These are phyloP conservation scores for Garra rufa DNA, from an alignment of 2,113 vertebrate species.

Conservation along the genomic window DNA sequence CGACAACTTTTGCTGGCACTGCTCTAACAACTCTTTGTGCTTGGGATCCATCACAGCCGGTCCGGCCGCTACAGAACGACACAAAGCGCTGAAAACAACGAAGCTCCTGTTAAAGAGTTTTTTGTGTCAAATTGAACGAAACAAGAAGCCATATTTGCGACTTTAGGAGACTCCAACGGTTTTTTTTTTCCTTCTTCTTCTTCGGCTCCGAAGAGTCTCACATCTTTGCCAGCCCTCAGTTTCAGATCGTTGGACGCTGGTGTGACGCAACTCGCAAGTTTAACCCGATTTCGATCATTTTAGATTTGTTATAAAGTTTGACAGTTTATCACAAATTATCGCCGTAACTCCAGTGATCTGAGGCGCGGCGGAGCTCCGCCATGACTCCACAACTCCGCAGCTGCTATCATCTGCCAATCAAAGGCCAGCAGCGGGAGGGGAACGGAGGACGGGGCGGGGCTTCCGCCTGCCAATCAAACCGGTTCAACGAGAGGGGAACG, in stretches of 20 bases:
- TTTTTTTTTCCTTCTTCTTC: conserved; percentile 51
- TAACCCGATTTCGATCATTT: conserved; percentile 18
- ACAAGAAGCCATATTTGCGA: conserved; percentile 87
- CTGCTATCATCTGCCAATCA: conserved; percentile 74
- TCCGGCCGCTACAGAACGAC: conserved; percentile 51
- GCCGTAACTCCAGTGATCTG: conserved; percentile 58
- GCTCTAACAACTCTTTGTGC: conserved; percentile 88
- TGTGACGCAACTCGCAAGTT: conserved; percentile 21
- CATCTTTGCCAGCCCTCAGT: conserved; percentile 54
- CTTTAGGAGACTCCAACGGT: conserved; percentile 40
- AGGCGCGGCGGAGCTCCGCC: conserved; percentile 71
- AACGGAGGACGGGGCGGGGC: conserved; percentile 72
- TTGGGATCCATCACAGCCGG: conserved; percentile 85
- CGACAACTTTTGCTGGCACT: conserved; percentile 86
- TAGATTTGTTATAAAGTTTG: conserved; percentile 54
- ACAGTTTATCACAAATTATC: conserved; percentile 61
- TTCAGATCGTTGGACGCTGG: conserved; percentile 43
- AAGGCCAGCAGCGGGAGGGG: conserved; percentile 65
- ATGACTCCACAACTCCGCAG: conserved; percentile 70
- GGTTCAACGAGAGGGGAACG: not conserved
- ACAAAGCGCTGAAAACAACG: conserved; percentile 59
- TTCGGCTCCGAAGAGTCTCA: conserved; percentile 50
- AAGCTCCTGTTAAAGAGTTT: conserved; percentile 64
- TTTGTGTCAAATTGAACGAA: conserved; percentile 72
- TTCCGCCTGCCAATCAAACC: conserved; percentile 45